Conservation (phyloP, 2,113 vertebrate genomes). For the Pandion haliaetus region DNA sequence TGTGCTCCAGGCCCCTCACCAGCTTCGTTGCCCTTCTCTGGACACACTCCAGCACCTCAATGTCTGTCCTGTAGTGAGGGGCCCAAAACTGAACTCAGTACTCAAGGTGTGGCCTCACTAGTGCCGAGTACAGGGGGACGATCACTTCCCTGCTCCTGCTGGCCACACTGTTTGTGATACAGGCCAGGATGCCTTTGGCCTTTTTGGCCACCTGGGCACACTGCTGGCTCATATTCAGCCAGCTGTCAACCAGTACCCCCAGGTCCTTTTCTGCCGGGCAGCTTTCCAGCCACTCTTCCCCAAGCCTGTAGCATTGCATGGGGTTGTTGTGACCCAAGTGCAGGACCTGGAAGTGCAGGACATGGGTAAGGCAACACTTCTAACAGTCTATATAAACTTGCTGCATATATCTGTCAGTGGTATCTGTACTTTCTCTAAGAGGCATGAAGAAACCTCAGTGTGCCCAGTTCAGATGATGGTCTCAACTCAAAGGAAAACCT, state of each 20-base stretch:
- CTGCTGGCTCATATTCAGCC: background rate
- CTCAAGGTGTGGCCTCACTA: background rate
- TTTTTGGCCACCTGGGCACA: too few species aligned
- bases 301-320: background rate
- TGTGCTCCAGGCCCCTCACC: background rate
- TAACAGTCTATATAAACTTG: background rate
- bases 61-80: too few species aligned
- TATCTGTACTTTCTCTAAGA: background rate
- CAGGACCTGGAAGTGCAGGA: background rate
- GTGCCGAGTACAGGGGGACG: too few species aligned
- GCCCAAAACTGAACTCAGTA: too few species aligned
- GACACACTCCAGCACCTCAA: too few species aligned
- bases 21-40: too few species aligned
- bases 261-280: rapidly evolving
- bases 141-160: too few species aligned
- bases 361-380: background rate
- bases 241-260: rapidly evolving
- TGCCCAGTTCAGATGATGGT: background rate
- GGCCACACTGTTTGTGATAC: too few species aligned
- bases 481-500: background rate
- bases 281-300: background rate
- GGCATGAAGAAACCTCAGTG: background rate
- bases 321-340: background rate
- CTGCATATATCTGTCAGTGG: background rate
- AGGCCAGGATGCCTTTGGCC: too few species aligned